phyloP scores from a whole-genome alignment of 1,140 invertebrate genomes.

The Lepidurus apus region DNA sequence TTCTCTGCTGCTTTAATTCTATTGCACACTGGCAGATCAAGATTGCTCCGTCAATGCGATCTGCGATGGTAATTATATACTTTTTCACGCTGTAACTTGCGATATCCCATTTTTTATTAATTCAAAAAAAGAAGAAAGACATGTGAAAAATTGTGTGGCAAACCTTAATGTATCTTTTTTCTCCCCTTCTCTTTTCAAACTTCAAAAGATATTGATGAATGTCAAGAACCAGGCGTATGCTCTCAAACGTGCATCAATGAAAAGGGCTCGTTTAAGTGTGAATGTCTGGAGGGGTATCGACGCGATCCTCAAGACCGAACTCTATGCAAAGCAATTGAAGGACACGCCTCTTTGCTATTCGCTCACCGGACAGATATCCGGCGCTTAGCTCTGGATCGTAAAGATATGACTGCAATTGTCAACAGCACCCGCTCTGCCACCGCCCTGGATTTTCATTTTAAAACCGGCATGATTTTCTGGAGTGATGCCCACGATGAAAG shows the following conservation, averaged over 20 bases:
- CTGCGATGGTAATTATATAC: conserved; percentile 5
- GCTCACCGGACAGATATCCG: conserved; percentile 79
- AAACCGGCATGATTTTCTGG: conserved; percentile 90
- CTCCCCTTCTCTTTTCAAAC: neutral
- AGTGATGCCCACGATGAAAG: conserved; percentile 82
- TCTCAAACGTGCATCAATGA: conserved; percentile 89
- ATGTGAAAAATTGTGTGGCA: neutral
- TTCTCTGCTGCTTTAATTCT: conserved; percentile 1
- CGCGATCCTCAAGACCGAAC: conserved; percentile 74
- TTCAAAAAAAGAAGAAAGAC: neutral
- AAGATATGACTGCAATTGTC: conserved; percentile 82
- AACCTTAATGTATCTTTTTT: neutral
- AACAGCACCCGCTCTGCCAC: conserved; percentile 78
- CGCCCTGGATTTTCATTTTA: conserved; percentile 81
- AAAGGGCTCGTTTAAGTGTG: conserved; percentile 87
- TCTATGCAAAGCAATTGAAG: conserved; percentile 79
- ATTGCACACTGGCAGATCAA: neutral
- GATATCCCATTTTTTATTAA: conserved; percentile 35
- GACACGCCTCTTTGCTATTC: conserved; percentile 76
- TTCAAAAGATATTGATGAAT: conserved; percentile 82
- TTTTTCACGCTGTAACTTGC: conserved; percentile 11
- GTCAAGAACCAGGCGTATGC: conserved; percentile 76
- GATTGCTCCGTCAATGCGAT: conserved; percentile 10
- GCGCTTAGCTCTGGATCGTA: conserved; percentile 80
- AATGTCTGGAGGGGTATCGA: conserved; percentile 79